Conservation (phyloP, 2,113 vertebrate species). For the Procapra przewalskii region DNA sequence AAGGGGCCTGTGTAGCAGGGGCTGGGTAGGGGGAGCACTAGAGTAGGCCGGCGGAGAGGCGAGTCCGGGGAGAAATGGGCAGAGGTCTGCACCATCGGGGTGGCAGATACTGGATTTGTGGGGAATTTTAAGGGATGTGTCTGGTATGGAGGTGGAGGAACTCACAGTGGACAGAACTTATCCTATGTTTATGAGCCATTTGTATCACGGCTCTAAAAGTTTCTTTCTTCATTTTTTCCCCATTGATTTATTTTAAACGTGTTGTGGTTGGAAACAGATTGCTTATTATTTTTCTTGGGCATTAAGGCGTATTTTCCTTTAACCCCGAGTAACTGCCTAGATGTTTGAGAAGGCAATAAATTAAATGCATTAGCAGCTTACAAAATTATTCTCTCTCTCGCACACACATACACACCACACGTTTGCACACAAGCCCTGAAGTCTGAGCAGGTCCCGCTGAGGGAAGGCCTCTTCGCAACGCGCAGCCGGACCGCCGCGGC, state of each 20-base stretch:
- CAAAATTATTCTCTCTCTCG: neutral
- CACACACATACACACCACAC: neutral
- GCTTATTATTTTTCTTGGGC: constrained; percentile 18
- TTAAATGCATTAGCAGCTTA: neutral
- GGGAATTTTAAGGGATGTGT: neutral
- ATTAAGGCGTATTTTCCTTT: neutral
- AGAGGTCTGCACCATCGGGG: neutral
- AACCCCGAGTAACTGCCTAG: neutral
- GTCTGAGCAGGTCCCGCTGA: neutral
- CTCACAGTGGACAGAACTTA: neutral
- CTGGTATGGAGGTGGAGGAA: neutral
- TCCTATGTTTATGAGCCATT: neutral
- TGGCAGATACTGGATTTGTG: neutral
- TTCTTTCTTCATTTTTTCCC: neutral
- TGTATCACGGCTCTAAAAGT: neutral
- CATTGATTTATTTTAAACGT: neutral
- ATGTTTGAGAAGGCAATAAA: neutral
- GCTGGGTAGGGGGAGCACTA: rapidly evolving
- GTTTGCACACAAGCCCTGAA: no score
- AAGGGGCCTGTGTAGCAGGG: rapidly evolving
- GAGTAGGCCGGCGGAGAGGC: rapidly evolving
- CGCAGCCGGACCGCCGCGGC: neutral
- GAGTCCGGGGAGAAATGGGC: neutral
- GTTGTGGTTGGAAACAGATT: neutral
- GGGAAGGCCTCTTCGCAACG: neutral